Conservation (phyloP, 2,888 invertebrate species). For the Lapara coniferarum region DNA sequence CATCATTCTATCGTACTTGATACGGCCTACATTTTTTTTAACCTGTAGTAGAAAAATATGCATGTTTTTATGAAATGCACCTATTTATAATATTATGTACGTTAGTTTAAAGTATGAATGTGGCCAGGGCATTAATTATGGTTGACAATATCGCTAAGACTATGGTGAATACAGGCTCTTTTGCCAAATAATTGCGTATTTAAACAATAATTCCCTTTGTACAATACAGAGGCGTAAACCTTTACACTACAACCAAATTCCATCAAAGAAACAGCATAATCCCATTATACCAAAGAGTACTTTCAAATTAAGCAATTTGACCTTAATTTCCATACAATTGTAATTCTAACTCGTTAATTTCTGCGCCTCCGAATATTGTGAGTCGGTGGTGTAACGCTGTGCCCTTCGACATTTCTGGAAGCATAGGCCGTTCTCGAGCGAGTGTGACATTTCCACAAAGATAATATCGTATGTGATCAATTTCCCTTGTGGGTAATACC, state of each 20-base stretch:
- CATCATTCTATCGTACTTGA: too few species aligned
- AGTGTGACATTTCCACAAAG: not conserved
- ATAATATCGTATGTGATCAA: not conserved
- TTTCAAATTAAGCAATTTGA: constrained; percentile 11
- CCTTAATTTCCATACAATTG: constrained; percentile 19
- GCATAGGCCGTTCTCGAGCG: not conserved
- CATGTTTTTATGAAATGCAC: too few species aligned
- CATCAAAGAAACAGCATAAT: not conserved
- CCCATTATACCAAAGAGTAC: constrained; percentile 11
- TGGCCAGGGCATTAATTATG: too few species aligned
- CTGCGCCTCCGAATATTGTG: constrained; percentile 1
- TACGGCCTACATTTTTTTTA: too few species aligned
- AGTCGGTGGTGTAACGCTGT: not conserved
- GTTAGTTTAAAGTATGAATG: too few species aligned
- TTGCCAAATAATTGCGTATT: too few species aligned
- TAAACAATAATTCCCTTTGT: not conserved
- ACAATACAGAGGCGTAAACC: not conserved
- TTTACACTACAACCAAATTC: not conserved
- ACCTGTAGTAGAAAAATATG: too few species aligned
- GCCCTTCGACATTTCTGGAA: constrained; percentile 2
- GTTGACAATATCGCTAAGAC: too few species aligned
- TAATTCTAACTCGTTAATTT: constrained; percentile 20
- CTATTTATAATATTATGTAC: too few species aligned
- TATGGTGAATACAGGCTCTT: too few species aligned
- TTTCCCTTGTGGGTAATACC: not conserved